Evolutionary conservation across 2,113 vertebrate species (phyloP).

Genomic region (Platanista minor): DNA sequence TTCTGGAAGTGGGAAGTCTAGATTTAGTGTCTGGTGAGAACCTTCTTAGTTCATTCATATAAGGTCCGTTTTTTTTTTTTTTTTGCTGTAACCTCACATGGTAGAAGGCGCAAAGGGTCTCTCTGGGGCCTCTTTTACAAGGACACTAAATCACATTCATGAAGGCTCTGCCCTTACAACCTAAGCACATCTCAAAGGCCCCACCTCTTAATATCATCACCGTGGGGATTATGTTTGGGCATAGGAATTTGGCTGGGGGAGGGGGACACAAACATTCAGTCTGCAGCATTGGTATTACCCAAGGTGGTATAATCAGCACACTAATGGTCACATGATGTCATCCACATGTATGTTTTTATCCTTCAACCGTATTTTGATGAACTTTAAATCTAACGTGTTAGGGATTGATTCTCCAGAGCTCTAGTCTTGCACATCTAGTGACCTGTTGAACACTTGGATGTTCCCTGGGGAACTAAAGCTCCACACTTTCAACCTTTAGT

Average conservation of each 20-base stretch:
- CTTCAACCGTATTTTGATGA: neutral
- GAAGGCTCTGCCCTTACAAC: neutral
- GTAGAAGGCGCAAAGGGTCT: neutral
- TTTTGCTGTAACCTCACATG: neutral
- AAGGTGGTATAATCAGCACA: neutral
- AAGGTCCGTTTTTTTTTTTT: neutral
- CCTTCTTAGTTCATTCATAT: neutral
- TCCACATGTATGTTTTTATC: neutral
- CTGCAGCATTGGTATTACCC: too few species aligned
- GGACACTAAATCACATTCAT: neutral
- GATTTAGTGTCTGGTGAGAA: neutral
- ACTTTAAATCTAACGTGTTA: neutral
- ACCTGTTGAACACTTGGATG: neutral
- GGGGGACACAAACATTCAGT: too few species aligned
- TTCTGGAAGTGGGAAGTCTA: neutral
- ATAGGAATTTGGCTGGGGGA: neutral
- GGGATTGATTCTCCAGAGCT: neutral
- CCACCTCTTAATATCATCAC: neutral
- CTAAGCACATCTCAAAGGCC: neutral
- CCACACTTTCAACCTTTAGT: neutral
- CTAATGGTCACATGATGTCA: neutral
- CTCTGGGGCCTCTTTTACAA: neutral
- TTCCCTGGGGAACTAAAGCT: neutral
- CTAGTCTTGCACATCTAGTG: neutral
- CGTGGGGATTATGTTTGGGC: neutral